Conservation (phyloP, 2,797 vertebrate genomes). For the Valencia hispanica region DNA sequence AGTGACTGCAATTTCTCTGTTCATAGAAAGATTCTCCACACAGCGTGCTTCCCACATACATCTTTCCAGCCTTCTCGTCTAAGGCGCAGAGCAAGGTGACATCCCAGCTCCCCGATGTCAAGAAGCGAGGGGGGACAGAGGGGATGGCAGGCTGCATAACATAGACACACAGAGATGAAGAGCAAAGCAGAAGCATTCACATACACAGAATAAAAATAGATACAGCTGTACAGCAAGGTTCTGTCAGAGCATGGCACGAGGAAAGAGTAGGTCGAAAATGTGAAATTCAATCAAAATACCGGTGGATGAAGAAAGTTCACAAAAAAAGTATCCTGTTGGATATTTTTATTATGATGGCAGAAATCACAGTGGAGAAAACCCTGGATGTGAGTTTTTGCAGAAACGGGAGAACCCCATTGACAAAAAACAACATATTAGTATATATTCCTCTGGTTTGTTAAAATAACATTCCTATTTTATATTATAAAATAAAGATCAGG, state of each 20-base stretch:
- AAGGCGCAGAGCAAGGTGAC: slow-evolving; percentile 82
- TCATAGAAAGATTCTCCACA: slow-evolving; percentile 12
- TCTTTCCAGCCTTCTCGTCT: slow-evolving; percentile 80
- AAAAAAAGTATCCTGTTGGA: slow-evolving; percentile 7
- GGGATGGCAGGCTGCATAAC: slow-evolving; percentile 75
- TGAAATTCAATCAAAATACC: slow-evolving; percentile 10
- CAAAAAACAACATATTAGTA: neutral
- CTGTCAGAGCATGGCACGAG: slow-evolving; percentile 25
- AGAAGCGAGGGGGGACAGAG: slow-evolving; percentile 80
- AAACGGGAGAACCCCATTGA: neutral
- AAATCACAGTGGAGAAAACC: neutral
- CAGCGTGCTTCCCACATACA: slow-evolving; percentile 73
- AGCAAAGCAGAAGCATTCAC: slow-evolving; percentile 32
- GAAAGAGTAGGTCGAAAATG: slow-evolving; percentile 12
- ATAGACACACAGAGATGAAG: slow-evolving; percentile 49
- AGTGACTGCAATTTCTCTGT: slow-evolving; percentile 19
- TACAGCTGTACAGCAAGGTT: slow-evolving; percentile 17
- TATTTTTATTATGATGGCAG: slow-evolving; percentile 5
- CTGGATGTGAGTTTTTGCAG: neutral
- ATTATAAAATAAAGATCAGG: no score
- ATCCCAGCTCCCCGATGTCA: slow-evolving; percentile 89
- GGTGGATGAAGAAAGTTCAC: neutral
- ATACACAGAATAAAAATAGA: slow-evolving; percentile 56
- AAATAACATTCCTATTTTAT: neutral
- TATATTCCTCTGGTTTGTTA: neutral